These are phyloP conservation scores for Staurois parvus DNA, from an alignment of 2,797 vertebrate genomes.

Conservation along the genomic window DNA sequence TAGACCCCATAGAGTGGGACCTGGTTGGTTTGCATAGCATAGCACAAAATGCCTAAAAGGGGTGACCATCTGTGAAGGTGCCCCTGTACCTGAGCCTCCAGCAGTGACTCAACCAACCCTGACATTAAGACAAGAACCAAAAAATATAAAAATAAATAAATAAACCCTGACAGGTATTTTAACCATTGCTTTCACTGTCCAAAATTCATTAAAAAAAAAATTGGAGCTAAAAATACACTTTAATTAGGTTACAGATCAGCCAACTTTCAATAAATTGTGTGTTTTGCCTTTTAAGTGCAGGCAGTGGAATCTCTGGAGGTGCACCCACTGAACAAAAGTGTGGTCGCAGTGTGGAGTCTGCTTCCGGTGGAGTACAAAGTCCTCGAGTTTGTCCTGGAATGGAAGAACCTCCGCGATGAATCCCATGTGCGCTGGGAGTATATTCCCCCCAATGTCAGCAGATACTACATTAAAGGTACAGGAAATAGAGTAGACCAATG, in stretches of 20 bases:
- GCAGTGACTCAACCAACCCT: too few relatives aligned
- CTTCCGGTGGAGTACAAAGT: conserved; percentile 69
- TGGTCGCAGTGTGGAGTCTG: conserved; percentile 84
- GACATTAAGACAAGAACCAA: too few relatives aligned
- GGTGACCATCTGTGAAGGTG: too few relatives aligned
- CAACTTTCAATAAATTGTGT: neutral
- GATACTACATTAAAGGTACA: conserved; percentile 61
- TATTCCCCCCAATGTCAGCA: conserved; percentile 75
- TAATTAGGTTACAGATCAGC: neutral
- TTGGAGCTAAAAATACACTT: too few relatives aligned
- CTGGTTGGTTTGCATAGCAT: too few relatives aligned
- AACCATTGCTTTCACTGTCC: too few relatives aligned
- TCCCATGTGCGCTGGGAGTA: conserved; percentile 80
- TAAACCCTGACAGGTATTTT: too few relatives aligned
- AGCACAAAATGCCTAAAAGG: too few relatives aligned
- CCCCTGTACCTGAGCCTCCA: too few relatives aligned
- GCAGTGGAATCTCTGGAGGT: conserved; percentile 76
- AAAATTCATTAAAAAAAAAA: too few relatives aligned
- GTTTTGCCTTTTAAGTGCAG: conserved; percentile 72
- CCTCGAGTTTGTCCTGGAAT: conserved; percentile 85
- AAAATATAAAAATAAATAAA: too few relatives aligned
- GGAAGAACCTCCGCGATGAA: conserved; percentile 76
- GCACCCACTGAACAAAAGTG: conserved; percentile 83
- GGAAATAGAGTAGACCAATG: neutral
- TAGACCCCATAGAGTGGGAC: too few relatives aligned